Evolutionary conservation across 2,113 vertebrate species (phyloP).

Genomic region (Peromyscus leucopus): DNA sequence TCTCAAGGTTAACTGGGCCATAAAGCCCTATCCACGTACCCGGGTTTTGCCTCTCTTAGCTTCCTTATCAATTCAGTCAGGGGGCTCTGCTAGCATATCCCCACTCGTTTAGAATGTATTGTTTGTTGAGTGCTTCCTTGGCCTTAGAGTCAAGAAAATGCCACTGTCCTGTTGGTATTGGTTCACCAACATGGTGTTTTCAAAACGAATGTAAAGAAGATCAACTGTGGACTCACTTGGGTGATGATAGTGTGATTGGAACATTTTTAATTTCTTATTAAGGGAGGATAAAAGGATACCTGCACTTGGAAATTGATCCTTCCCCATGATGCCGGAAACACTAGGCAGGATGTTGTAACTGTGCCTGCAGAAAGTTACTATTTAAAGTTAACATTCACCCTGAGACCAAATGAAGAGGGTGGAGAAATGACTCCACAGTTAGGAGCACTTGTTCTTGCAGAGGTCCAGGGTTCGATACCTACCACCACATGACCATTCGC

Average conservation of each 20-base stretch:
- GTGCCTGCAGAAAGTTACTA: background rate
- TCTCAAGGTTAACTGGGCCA: conserved; percentile 88
- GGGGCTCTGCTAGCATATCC: conserved; percentile 81
- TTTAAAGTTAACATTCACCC: background rate
- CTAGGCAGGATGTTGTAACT: background rate
- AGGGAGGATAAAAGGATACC: background rate
- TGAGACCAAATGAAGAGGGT: background rate
- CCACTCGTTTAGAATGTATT: conserved; percentile 61
- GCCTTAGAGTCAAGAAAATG: conserved; percentile 62
- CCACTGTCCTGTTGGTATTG: background rate
- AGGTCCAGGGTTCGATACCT: background rate
- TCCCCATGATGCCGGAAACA: background rate
- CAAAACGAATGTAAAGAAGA: accelerated
- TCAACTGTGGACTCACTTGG: accelerated
- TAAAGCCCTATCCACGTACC: conserved; percentile 78
- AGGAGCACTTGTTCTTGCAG: background rate
- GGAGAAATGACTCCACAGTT: background rate
- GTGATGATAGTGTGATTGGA: no score
- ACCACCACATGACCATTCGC: background rate
- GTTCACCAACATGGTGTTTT: conserved; percentile 21
- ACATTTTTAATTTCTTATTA: background rate
- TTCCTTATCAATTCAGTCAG: conserved; percentile 85
- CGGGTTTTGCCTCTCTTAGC: conserved; percentile 78
- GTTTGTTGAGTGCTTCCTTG: conserved; percentile 38
- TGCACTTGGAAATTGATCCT: background rate